Base-by-base conservation (phyloP, 2,888 invertebrate species). In the Xestia ashworthii region DNA sequence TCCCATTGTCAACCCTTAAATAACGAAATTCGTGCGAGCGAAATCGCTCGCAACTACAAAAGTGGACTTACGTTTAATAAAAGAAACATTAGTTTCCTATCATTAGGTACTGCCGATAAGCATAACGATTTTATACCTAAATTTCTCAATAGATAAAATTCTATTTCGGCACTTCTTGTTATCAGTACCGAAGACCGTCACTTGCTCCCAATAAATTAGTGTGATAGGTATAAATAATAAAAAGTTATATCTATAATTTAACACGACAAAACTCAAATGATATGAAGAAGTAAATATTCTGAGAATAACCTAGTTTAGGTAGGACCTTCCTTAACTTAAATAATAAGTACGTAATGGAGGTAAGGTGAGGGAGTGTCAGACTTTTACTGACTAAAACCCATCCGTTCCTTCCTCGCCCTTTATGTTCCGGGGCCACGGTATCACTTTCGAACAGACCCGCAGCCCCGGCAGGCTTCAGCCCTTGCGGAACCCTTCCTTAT, bases 61-160 rank as follows among this genome's bases (percentile, higher is more conserved):
- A 38, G 3, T 12, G 41, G 41, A 44, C 4, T 38, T 41, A 72
- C 44, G 12, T 46, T 46, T 38, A 64, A 25, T 48, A 46, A 22
- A 65, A 55, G 25, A 60, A 53, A 19, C 5, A 55, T 65, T 16
- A 22, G 48, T 74, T 65, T 74, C 48, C 3, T 76, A 60, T 0
- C 8, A 60, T 38, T 53, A n/a, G n/a, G n/a, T n/a, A 62, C 62
- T 25, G 6, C 48, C 16, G 69, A 64, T 78, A 68, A 64, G 22
- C 16, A n/a, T 14, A 12, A 46, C 14, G n/a, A 25, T 69, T 53
- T 12, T 19, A 41, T 41, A 38, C 19, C n/a, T n/a, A n/a, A n/a
- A 55, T 78, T 78, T 48, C 46, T 68, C 62, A 68, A 77, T 65
- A 78, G 70, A 78, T 77, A 77, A 66, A 19, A 50, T 76, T 55